Conservation (phyloP, 2,888 invertebrate species). For the Salpingus planirostris region DNA sequence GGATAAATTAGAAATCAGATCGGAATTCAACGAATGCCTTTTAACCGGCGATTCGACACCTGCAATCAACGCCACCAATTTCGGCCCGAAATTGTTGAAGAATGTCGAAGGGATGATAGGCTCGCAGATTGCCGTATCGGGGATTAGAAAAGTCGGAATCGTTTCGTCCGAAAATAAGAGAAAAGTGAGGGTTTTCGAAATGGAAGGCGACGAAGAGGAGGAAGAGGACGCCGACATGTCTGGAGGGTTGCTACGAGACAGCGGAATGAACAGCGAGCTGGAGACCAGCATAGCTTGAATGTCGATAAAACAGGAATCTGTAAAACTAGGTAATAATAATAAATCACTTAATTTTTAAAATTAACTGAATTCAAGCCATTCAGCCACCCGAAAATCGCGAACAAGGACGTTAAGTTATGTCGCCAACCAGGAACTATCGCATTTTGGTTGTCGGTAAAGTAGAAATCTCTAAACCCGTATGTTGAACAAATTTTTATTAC, state of each 20-base stretch:
- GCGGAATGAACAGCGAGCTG: constrained; percentile 23
- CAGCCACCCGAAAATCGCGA: no score
- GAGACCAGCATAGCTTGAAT: no score
- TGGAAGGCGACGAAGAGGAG: constrained; percentile 87
- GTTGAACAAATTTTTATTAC: no score
- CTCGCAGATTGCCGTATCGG: constrained; percentile 72
- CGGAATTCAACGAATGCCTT: constrained; percentile 13
- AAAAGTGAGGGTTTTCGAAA: constrained; percentile 80
- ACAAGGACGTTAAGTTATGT: no score
- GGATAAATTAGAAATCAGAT: constrained; percentile 31
- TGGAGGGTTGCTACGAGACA: no score
- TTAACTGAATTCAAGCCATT: no score
- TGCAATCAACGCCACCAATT: constrained; percentile 48
- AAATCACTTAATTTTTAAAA: no score
- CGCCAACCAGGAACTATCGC: no score
- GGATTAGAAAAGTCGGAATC: constrained; percentile 74
- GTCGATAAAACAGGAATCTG: no score
- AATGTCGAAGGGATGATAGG: constrained; percentile 59
- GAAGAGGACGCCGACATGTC: constrained; percentile 62
- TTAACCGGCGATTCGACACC: constrained; percentile 37
- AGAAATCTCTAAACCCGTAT: no score
- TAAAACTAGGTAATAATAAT: no score
- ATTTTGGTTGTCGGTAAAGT: no score
- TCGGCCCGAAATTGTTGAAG: constrained; percentile 48
- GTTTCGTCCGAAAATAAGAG: constrained; percentile 70